Percentiles rank a stretch among this genome's conserved stretches.
Evolutionary conservation across 2,888 invertebrate genomes (phyloP).

Genomic region (Gymnocheta viridis): DNA sequence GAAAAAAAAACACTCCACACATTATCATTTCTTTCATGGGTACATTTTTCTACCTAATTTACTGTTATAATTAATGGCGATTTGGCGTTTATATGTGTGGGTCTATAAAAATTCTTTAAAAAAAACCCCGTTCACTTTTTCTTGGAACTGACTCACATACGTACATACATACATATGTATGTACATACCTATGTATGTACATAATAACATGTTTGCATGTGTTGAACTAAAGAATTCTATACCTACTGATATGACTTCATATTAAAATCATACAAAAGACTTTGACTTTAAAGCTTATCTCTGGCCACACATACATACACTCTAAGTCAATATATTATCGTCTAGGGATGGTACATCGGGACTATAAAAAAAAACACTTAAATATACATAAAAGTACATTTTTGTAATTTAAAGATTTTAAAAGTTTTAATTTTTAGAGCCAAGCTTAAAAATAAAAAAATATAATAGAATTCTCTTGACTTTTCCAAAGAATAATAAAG

Average conservation of each 20-base stretch:
- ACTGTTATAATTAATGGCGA: conserved; percentile 49
- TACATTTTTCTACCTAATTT: conserved; percentile 22
- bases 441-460: neutral
- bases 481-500: neutral
- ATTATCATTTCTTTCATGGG: neutral
- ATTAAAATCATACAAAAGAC: conserved; percentile 35
- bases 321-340: neutral
- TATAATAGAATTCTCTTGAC: neutral
- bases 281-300: conserved; percentile 56
- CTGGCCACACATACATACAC: neutral
- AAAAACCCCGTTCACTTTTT: conserved; percentile 35
- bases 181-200: neutral
- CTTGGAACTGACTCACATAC: neutral
- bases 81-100: conserved; percentile 45
- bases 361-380: neutral
- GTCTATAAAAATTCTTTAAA: conserved; percentile 27
- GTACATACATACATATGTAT: neutral
- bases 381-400: too few relatives aligned
- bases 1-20: conserved; percentile 2
- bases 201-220: neutral
- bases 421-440: neutral
- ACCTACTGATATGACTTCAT: conserved; percentile 29
- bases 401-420: too few relatives aligned
- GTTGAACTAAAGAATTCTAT: neutral
- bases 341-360: neutral